Evolutionary conservation across 2,113 vertebrate species (phyloP), one percentile per base, ranked within the genome.

Genomic region (Diadophis punctatus): DNA sequence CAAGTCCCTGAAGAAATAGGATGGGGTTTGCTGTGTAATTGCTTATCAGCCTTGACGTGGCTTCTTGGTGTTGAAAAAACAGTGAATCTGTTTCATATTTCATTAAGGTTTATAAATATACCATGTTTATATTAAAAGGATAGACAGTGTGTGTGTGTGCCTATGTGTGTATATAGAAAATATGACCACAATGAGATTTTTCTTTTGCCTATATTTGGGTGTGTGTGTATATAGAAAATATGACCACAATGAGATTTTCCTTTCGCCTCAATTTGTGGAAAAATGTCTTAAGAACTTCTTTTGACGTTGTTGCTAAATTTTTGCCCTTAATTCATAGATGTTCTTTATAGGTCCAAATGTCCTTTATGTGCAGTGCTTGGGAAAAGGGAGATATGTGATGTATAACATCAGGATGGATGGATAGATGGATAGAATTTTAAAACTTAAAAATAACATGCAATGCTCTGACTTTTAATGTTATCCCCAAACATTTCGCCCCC

Each of bases 121-220:
- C 95, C 94, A 96, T 97, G 96, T 97, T 97, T 97, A 96, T 97
- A 97, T 97, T 97, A 97, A 97, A 97, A 97, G 97, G 95, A 97
- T 97, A 96, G 95, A 96, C 96, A 98, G 97, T 68, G 97, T 97
- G 34, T 39, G 27, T 63, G 27, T 30, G 63, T 74, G 30, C 4
- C 6, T 74, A 7, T 68, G 14, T 80, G 16, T 20, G 0, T 80
- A 6, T 93, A 97, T 97, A 96, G 96, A 97, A 97, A 98, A 97
- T 96, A 98, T 95, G 94, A 97, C 97, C 97, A 97, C 96, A 97
- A 95, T 96, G 96, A 80, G 34, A 96, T 96, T 96, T 96, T 89
- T 11, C 93, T 94, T 94, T 96, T 90, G 95, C 95, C 96, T 88
- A 58, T 58, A 58, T 58, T 58, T 0, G 2, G 12, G 30, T 68